Conservation (phyloP, 2,797 vertebrate species). For the Dipus sagitta region DNA sequence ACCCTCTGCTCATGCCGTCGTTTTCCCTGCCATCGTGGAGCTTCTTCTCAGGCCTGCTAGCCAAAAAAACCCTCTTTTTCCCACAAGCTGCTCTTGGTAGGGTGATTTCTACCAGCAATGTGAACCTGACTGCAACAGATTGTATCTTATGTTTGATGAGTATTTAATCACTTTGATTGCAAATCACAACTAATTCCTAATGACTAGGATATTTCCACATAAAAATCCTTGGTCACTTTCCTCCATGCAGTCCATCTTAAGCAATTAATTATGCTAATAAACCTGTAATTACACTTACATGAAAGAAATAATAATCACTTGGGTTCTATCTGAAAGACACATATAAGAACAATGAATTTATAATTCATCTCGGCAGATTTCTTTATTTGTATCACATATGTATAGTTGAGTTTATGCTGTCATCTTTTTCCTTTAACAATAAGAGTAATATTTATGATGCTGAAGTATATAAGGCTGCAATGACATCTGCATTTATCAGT, state of each 20-base stretch:
- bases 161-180: slow-evolving; percentile 18
- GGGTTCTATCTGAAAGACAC: neutral
- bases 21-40: too few species aligned
- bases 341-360: slow-evolving; percentile 36
- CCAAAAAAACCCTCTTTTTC: too few species aligned
- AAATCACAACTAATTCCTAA: slow-evolving; percentile 24
- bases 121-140: too few species aligned
- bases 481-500: slow-evolving; percentile 57
- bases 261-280: slow-evolving; percentile 40
- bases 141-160: slow-evolving; percentile 7
- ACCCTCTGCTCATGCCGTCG: too few species aligned
- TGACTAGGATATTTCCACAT: neutral
- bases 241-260: neutral
- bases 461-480: slow-evolving; percentile 33
- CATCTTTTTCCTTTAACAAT: slow-evolving; percentile 55
- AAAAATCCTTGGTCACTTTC: neutral
- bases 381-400: slow-evolving; percentile 21
- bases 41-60: too few species aligned
- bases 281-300: neutral
- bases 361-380: slow-evolving; percentile 18
- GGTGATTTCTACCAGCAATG: too few species aligned
- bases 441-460: slow-evolving; percentile 61
- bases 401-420: slow-evolving; percentile 24
- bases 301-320: slow-evolving; percentile 34
- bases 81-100: too few species aligned